These are phyloP conservation scores for Caenorhabditis doughertyi DNA, from an alignment of 2,888 invertebrate genomes.

Conservation along the genomic window DNA sequence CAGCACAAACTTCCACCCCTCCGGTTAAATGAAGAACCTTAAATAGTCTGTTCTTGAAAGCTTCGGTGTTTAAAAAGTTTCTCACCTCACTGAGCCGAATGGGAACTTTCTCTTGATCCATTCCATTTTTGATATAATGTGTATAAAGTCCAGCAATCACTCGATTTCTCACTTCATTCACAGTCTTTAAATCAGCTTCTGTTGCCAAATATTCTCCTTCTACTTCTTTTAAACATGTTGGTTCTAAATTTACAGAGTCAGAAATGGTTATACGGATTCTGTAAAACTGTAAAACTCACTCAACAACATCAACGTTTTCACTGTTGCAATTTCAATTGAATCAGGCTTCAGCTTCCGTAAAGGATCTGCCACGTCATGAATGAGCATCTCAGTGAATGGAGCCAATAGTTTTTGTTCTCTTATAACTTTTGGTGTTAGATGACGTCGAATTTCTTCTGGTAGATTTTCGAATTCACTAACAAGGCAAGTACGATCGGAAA, in stretches of 20 bases:
- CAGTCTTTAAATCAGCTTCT: slow-evolving; percentile 49
- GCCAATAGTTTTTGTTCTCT: slow-evolving; percentile 62
- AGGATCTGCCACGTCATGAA: slow-evolving; percentile 68
- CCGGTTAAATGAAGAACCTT: slow-evolving; percentile 64
- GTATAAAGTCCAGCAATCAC: slow-evolving; percentile 64
- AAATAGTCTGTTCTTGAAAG: not conserved
- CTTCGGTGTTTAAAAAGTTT: not conserved
- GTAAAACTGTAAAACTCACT: slow-evolving; percentile 54
- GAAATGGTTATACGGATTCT: not conserved
- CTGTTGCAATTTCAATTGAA: slow-evolving; percentile 63
- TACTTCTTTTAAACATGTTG: slow-evolving; percentile 57
- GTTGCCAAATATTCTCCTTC: slow-evolving; percentile 50
- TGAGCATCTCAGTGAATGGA: slow-evolving; percentile 61
- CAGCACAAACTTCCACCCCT: slow-evolving; percentile 68
- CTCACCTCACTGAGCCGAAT: slow-evolving; percentile 51
- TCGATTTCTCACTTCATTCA: slow-evolving; percentile 52
- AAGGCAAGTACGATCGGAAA: slow-evolving; percentile 60
- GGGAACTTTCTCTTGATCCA: slow-evolving; percentile 38
- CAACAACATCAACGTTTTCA: slow-evolving; percentile 70
- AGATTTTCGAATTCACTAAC: slow-evolving; percentile 62
- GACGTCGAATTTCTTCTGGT: slow-evolving; percentile 46
- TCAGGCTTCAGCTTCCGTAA: slow-evolving; percentile 60
- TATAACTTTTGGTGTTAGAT: slow-evolving; percentile 53
- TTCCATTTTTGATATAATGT: slow-evolving; percentile 42
- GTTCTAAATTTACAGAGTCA: slow-evolving; percentile 51